Evolutionary conservation across 2,797 vertebrate species (phyloP), one percentile per base, ranked within the genome.

Genomic region (Pachyuromys duprasi): DNA sequence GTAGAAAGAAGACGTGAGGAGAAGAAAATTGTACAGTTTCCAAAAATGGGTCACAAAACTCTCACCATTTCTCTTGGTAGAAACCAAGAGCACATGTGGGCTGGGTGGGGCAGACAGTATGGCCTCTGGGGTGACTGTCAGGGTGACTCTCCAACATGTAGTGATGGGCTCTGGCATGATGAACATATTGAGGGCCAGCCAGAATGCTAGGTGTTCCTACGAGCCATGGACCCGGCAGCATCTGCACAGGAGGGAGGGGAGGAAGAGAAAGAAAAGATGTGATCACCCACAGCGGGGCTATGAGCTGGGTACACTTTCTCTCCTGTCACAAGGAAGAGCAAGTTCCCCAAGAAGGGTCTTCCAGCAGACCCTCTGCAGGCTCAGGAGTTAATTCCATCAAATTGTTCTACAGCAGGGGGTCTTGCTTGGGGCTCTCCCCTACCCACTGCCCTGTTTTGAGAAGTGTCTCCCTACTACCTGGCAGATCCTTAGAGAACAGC

Each of bases 71-170:
- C n/a, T n/a, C n/a, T n/a, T 20, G 3, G 11, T 13, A 42, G 72
- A 31, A 57, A 22, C 3, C 15, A 60, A 2, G 3, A 8, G 33
- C 31, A 24, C 8, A 26, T 0, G 8, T 3, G 3, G 8, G 36
- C 86, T 45, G 28, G 22, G 33, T 8, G 0, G 42, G 18, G 18
- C 26, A 53, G 49, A 7, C 3, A 13, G 6, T 7, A 6, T 69
- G 11, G 36, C 26, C 36, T 36, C 28, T 3, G 28, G 57, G 42
- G 24, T 67, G 63, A 33, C 75, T 31, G 14, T 26, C 74, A 75
- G 26, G 42, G 28, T 49, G 26, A 84, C 8, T 62, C 0, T n/a
- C 0, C 42, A 26, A 1, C 63, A 8, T 9, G 17, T 4, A 22
- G 8, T 3, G 0, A 74, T 28, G 22, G 72, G 36, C 42, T 7